A percentile compares a stretch with the other conserved stretches of the same genome.
phyloP scores from a whole-genome alignment of 2,888 invertebrate species.

The Thereva nobilitata region DNA sequence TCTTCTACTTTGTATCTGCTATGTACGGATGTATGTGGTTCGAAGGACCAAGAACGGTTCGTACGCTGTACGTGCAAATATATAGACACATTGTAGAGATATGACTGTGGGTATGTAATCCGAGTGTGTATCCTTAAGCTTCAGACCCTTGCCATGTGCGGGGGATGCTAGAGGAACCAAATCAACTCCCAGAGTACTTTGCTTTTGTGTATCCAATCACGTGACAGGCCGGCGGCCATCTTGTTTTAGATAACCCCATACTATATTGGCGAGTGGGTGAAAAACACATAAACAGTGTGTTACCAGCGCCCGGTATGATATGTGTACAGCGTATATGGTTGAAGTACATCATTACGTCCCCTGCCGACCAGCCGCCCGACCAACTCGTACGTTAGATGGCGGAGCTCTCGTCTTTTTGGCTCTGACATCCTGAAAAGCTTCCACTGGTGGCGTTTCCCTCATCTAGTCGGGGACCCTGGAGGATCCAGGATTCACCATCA shows the following conservation, averaged over 20 bases:
- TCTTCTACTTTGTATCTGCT: constrained; percentile 33
- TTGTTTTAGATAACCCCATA: constrained; percentile 48
- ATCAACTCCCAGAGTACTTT: constrained; percentile 43
- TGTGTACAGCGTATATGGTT: constrained; percentile 24
- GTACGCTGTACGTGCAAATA: background rate
- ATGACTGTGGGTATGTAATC: constrained; percentile 21
- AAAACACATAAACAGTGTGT: constrained; percentile 41
- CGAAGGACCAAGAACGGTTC: constrained; percentile 10
- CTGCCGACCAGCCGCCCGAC: constrained; percentile 36
- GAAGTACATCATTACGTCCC: constrained; percentile 33
- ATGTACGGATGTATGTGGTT: constrained; percentile 21
- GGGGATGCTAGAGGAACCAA: constrained; percentile 36
- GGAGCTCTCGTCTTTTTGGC: constrained; percentile 44
- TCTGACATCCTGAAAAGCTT: constrained; percentile 45
- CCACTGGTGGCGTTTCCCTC: constrained; percentile 40
- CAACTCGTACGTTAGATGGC: constrained; percentile 40
- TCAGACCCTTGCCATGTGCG: background rate
- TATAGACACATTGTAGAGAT: constrained; percentile 3
- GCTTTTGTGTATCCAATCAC: constrained; percentile 47
- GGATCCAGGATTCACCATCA: constrained; percentile 12
- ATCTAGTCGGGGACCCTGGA: constrained; percentile 28
- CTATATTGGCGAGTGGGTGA: constrained; percentile 26
- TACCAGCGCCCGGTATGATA: constrained; percentile 34
- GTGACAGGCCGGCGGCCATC: constrained; percentile 50
- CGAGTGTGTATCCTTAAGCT: constrained; percentile 9